These are phyloP conservation scores for Brachionus plicatilis DNA, from an alignment of 1,140 invertebrate genomes.

Conservation along the genomic window DNA sequence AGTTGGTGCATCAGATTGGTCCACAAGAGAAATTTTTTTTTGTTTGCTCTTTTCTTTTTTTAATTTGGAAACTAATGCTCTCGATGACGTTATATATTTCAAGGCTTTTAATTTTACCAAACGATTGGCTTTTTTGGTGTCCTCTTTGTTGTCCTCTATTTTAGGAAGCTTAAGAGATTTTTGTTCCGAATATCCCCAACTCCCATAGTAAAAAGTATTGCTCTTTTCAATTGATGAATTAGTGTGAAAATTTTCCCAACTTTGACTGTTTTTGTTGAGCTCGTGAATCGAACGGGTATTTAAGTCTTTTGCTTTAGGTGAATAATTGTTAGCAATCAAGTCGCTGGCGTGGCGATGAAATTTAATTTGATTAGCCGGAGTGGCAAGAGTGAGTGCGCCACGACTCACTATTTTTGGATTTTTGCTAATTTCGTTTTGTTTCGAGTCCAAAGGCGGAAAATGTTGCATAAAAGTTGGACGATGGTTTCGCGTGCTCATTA, in stretches of 20 bases:
- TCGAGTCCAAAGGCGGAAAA: neutral
- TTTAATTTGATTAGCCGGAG: conserved; percentile 55
- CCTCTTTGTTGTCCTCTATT: neutral
- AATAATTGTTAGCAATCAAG: conserved; percentile 62
- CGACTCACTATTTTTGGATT: neutral
- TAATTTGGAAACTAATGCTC: neutral
- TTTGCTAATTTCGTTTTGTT: neutral
- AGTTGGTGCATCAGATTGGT: neutral
- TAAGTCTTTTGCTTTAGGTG: conserved; percentile 58
- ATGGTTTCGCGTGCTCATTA: neutral
- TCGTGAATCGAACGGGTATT: conserved; percentile 49
- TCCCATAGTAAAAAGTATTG: neutral
- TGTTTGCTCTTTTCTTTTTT: neutral
- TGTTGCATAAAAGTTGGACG: neutral
- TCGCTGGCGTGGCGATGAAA: conserved; percentile 61
- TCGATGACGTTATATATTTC: conserved; percentile 19
- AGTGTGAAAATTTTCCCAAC: neutral
- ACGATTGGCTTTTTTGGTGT: neutral
- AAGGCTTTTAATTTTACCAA: conserved; percentile 13
- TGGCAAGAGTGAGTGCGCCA: conserved; percentile 51
- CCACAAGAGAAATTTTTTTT: neutral
- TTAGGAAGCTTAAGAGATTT: neutral
- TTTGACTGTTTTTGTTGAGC: neutral
- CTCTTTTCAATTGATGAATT: neutral
- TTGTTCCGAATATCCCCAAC: neutral